Evolutionary conservation across 2,888 invertebrate genomes (phyloP).

Genomic region (Nymphalis c-album): DNA sequence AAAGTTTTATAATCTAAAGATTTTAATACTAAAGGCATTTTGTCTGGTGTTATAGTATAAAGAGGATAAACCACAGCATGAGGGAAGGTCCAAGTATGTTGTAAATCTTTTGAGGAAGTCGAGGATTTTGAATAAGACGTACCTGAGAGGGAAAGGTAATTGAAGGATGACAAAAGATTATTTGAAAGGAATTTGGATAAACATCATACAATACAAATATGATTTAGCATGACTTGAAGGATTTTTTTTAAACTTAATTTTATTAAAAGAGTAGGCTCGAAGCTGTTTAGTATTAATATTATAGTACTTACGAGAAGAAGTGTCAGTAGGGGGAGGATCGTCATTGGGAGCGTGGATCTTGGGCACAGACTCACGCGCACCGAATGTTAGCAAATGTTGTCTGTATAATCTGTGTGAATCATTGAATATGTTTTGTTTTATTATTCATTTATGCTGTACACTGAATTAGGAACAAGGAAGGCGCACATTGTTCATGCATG

Average conservation of each 20-base stretch:
- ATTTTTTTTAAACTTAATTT: too few species aligned
- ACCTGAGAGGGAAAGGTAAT: slow-evolving; percentile 44
- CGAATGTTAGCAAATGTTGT: slow-evolving; percentile 87
- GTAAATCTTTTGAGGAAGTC: slow-evolving; percentile 27
- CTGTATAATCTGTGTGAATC: slow-evolving; percentile 82
- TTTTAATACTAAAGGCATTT: neutral
- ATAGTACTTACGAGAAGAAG: slow-evolving; percentile 64
- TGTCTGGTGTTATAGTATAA: slow-evolving; percentile 14
- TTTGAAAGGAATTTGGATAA: neutral
- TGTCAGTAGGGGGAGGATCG: slow-evolving; percentile 64
- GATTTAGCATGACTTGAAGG: too few species aligned
- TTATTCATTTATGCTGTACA: neutral
- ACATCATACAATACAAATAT: too few species aligned
- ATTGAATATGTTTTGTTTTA: slow-evolving; percentile 1
- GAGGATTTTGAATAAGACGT: slow-evolving; percentile 44
- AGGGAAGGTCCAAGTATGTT: slow-evolving; percentile 18
- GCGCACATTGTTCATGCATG: too few species aligned
- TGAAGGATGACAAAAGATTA: slow-evolving; percentile 23
- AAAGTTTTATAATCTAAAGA: neutral
- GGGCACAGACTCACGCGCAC: slow-evolving; percentile 77
- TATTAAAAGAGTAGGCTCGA: neutral
- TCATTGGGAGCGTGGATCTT: slow-evolving; percentile 69
- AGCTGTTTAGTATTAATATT: neutral
- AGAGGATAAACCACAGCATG: slow-evolving; percentile 27
- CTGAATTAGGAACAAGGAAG: too few species aligned